Evolutionary conservation across 2,888 invertebrate species (phyloP), one percentile per base, ranked within the genome.

Genomic region (Tiphia femorata): DNA sequence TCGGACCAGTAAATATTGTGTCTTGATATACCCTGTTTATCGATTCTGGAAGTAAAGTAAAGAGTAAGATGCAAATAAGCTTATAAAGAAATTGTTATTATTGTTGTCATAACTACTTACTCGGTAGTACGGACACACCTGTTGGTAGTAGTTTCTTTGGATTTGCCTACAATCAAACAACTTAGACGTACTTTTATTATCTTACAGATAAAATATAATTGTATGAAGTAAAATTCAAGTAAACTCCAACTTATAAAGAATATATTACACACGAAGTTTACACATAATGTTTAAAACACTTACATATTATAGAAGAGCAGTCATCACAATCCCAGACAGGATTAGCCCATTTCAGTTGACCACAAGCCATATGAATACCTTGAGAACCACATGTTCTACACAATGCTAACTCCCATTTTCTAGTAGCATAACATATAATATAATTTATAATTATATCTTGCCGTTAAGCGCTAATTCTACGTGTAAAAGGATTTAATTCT

Each of bases 381-480:
- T 85, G 84, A 0, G 87, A 86, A 5, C 88, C 88, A 79, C 89
- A 88, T 30, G 78, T 81, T 33, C 83, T 78, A 76, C 89, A 89
- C 14, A 88, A 75, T 16, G 84, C 69, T 5, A 88, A 76, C 67
- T 86, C 86, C 87, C 87, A 88, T 51, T 82, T 82, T 33, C 86
- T 86, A 61, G 12, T 6, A 17, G 20, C 14, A 20, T 30, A 43
- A 43, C 16, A 41, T 23, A 41, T 5, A 23, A 33, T 29, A 23
- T 29, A 27, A 3, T 30, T 6, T 19, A n/a, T 12, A 21, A 37
- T 3, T 4, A 7, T 10, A 21, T 25, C 8, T 14, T 7, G 17
- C 7, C 1, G 17, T 37, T 37, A 16, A 37, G 5, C n/a, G 12
- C 12, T 25, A 25, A 25, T 25, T 4, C 8, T 25, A 6, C 25